Conservation (phyloP, 1,140 invertebrate species). For the Vanessa tameamea region DNA sequence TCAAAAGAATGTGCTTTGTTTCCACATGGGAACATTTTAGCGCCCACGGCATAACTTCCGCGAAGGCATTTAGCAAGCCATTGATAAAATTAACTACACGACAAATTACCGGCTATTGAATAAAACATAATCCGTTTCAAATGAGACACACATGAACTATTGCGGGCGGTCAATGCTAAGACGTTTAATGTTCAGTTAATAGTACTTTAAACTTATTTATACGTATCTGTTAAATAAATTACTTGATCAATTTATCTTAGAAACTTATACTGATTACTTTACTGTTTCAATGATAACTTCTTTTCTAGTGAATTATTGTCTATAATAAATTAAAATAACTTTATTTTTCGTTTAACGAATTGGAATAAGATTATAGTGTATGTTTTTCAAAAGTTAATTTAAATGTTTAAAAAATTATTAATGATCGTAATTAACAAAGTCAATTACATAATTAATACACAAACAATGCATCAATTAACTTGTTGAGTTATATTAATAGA, state of each 20-base stretch:
- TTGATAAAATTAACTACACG: conserved; percentile 36
- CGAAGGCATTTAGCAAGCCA: conserved; percentile 36
- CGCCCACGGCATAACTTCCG: conserved; percentile 27
- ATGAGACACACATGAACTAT: conserved; percentile 8
- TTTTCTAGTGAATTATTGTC: no score
- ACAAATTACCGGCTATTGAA: conserved; percentile 21
- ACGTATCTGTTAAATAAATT: background rate
- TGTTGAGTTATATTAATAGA: conserved; percentile 9
- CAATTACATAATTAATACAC: background rate
- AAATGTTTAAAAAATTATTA: background rate
- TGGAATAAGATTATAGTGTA: no score
- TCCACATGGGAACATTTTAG: conserved; percentile 37
- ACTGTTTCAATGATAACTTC: no score
- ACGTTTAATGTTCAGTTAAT: conserved; percentile 2
- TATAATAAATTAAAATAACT: no score
- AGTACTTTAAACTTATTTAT: background rate
- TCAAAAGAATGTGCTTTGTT: conserved; percentile 53
- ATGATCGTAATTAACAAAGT: background rate
- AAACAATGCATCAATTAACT: conserved; percentile 1
- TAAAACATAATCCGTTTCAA: conserved; percentile 15
- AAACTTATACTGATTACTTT: no score
- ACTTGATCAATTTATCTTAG: no score
- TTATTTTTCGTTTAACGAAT: no score
- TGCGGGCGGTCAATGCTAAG: conserved; percentile 9
- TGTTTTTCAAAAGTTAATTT: background rate